These are phyloP conservation scores for Siphamia tubifer DNA, from an alignment of 2,113 vertebrate genomes.

Conservation along the genomic window DNA sequence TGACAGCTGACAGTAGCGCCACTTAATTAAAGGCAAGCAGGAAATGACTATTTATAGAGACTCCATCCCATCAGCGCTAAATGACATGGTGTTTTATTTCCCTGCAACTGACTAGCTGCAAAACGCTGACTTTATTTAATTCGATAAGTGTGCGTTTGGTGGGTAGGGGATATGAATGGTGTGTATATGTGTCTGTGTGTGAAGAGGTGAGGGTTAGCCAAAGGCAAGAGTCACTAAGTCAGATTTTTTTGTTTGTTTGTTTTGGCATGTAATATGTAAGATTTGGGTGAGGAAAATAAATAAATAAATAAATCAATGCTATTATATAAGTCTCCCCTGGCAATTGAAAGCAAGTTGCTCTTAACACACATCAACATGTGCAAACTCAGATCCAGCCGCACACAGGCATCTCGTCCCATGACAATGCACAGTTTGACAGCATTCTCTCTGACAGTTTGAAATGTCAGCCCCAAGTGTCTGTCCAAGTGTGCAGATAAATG, in stretches of 20 bases:
- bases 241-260: background rate
- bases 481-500: conserved; percentile 41
- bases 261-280: background rate
- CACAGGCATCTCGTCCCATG: conserved; percentile 25
- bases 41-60: conserved; percentile 77
- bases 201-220: background rate
- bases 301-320: conserved; percentile 33
- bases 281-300: background rate
- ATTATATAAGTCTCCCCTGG: conserved; percentile 31
- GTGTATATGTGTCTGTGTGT: background rate
- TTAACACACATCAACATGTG: background rate
- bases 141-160: conserved; percentile 62
- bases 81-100: conserved; percentile 76
- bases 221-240: background rate
- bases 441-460: conserved; percentile 70
- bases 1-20: conserved; percentile 77
- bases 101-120: conserved; percentile 51
- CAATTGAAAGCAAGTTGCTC: conserved; percentile 18
- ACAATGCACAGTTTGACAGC: conserved; percentile 60
- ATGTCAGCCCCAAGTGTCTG: conserved; percentile 69
- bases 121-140: conserved; percentile 76
- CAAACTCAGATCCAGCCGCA: conserved; percentile 19
- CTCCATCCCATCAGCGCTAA: conserved; percentile 75
- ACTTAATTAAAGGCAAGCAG: conserved; percentile 81
- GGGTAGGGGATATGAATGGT: background rate